phyloP scores from a whole-genome alignment of 2,888 invertebrate species.

The Plusia festucae region DNA sequence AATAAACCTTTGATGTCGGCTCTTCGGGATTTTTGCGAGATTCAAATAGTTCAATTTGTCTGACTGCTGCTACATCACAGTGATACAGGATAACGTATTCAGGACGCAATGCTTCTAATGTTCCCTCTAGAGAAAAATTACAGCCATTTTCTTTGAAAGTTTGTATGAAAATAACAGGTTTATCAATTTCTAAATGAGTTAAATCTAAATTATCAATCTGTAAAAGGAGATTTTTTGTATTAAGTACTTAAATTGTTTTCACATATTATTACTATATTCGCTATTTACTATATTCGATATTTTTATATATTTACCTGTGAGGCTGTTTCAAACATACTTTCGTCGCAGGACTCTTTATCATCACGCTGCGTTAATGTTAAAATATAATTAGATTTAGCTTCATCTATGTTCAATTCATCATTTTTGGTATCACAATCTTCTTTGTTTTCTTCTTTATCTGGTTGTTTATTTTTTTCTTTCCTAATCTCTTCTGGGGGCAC shows the following conservation, averaged over 20 bases:
- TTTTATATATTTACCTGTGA: slow-evolving; percentile 86
- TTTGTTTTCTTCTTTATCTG: slow-evolving; percentile 36
- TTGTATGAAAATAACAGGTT: slow-evolving; percentile 93
- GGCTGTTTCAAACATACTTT: slow-evolving; percentile 90
- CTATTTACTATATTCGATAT: not conserved
- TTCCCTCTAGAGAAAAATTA: slow-evolving; percentile 92
- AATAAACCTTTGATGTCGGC: slow-evolving; percentile 93
- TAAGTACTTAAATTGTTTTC: no score
- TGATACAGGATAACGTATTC: slow-evolving; percentile 97
- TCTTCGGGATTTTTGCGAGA: slow-evolving; percentile 86
- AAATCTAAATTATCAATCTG: slow-evolving; percentile 92
- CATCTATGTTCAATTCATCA: slow-evolving; percentile 74
- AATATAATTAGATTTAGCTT: slow-evolving; percentile 91
- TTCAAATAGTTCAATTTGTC: slow-evolving; percentile 97
- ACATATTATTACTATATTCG: no score
- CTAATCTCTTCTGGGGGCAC: slow-evolving; percentile 59
- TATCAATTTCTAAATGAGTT: slow-evolving; percentile 90
- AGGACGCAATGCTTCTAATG: slow-evolving; percentile 92
- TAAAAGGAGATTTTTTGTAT: slow-evolving; percentile 51
- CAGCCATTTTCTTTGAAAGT: slow-evolving; percentile 94
- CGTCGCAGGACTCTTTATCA: slow-evolving; percentile 59
- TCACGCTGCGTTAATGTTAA: slow-evolving; percentile 91
- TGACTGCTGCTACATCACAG: slow-evolving; percentile 95
- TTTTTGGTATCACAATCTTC: slow-evolving; percentile 49
- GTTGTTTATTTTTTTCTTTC: slow-evolving; percentile 53